Base-by-base conservation (phyloP, 2,888 invertebrate genomes). In the Bellardia pandia region DNA sequence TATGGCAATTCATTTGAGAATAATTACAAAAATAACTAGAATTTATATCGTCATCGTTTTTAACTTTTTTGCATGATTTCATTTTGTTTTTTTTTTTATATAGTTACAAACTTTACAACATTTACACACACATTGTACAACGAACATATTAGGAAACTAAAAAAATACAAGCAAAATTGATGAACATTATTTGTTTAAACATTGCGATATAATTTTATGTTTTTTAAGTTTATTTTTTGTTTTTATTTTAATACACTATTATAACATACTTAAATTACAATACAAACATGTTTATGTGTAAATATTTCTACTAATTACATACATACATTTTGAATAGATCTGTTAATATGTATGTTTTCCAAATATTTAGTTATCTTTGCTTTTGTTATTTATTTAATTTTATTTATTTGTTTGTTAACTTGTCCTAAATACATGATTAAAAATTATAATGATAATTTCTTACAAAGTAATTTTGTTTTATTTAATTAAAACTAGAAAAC, bases 401-500 rank as follows among this genome's bases (percentile, higher is more conserved):
- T 74, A 51, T 66, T 76, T 60, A 48, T 42, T 69, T 79, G 13
- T 82, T 71, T 82, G 68, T 42, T 13, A 66, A 77, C 53, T 45
- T 77, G 48, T 62, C 51, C 71, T 76, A 76, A 51, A 80, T 75
- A 79, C 4, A 42, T 64, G 42, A 48, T 60, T 45, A 45, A 45
- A 53, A 51, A 60, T 76, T 72, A 71, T 62, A 14, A n/a, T 77
- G 48, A 71, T 78, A 40, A 30, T 33, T 79, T 81, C 76, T 77
- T 69, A 74, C 2, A 72, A 30, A 48, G 33, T 69, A 74, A 48
- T 78, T 68, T 78, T 83, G 45, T 45, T 77, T 62, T 48, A 42
- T 78, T 66, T 78, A 66, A 62, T 71, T 88, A 89, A 86, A 89
- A 89, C 88, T 89, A 89, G 86, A 89, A 88, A 89, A 89, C 89